phyloP scores from a whole-genome alignment of 2,113 vertebrate genomes.

The Saccopteryx leptura region DNA sequence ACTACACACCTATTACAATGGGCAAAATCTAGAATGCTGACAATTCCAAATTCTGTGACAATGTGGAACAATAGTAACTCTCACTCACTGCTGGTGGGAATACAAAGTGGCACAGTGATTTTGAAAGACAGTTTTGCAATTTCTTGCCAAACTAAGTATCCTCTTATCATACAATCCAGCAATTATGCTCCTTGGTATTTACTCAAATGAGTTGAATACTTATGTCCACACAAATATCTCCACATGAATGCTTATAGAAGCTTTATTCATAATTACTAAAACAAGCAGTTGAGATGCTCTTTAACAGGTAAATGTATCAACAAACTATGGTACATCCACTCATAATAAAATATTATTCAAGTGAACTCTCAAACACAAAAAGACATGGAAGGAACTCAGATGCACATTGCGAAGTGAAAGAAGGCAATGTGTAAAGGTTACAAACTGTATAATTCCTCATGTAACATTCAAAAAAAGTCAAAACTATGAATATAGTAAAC shows the following conservation, averaged over 20 bases:
- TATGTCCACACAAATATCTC: neutral
- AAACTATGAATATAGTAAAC: neutral
- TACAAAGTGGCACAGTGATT: neutral
- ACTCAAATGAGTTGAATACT: neutral
- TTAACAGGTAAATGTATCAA: neutral
- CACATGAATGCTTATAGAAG: neutral
- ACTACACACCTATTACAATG: neutral
- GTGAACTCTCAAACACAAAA: neutral
- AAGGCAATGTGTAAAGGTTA: neutral
- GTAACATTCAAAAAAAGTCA: neutral
- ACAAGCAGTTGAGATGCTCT: slow-evolving; percentile 19
- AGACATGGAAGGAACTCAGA: neutral
- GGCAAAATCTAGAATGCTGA: neutral
- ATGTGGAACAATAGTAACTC: neutral
- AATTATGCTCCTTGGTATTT: neutral
- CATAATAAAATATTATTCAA: neutral
- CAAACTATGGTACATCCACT: neutral
- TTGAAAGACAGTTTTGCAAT: neutral
- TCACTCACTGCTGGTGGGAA: neutral
- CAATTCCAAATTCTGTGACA: neutral
- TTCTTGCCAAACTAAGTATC: slow-evolving; percentile 52
- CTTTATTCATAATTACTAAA: neutral
- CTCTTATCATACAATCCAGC: neutral
- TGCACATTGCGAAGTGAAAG: neutral
- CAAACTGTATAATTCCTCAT: neutral